A percentile compares a stretch with the other conserved stretches of the same genome.
phyloP scores from a whole-genome alignment of 2,797 vertebrate species.

The Sebastes taczanowskii region DNA sequence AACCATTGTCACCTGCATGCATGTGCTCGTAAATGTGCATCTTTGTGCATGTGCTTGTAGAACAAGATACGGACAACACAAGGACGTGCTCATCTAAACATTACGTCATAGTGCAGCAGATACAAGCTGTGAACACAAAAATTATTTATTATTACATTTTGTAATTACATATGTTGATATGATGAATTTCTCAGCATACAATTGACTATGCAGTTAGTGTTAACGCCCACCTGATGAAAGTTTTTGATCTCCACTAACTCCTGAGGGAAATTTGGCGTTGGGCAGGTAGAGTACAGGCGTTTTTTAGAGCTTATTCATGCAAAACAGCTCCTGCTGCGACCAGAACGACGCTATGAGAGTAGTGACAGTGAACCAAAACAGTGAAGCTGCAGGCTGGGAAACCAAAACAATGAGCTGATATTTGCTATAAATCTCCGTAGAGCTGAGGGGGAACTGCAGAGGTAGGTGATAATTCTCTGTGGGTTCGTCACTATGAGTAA shows the following conservation, averaged over 20 bases:
- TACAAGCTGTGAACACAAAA: not conserved
- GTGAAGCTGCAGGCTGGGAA: not conserved
- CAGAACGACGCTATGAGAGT: not conserved
- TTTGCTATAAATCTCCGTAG: not conserved
- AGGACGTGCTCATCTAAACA: not conserved
- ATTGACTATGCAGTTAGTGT: not conserved
- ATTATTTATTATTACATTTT: not conserved
- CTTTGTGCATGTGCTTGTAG: not conserved
- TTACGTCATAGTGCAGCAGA: not conserved
- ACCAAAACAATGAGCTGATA: not conserved
- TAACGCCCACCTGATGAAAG: not conserved
- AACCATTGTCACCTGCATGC: not conserved
- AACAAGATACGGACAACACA: not conserved
- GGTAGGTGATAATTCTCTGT: not conserved
- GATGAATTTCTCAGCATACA: not conserved
- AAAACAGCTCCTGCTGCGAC: not conserved
- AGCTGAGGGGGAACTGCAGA: not conserved
- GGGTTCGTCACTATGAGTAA: not conserved
- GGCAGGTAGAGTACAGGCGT: accelerated
- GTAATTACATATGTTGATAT: not conserved
- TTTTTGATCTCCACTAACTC: not conserved
- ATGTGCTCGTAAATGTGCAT: not conserved
- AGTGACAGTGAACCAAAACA: not conserved
- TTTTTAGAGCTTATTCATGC: not conserved
- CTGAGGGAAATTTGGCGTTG: not conserved